A percentile compares a stretch with the other conserved stretches of the same genome.
Evolutionary conservation across 2,888 invertebrate species (phyloP).

Genomic region (Hypomecis atomaria): DNA sequence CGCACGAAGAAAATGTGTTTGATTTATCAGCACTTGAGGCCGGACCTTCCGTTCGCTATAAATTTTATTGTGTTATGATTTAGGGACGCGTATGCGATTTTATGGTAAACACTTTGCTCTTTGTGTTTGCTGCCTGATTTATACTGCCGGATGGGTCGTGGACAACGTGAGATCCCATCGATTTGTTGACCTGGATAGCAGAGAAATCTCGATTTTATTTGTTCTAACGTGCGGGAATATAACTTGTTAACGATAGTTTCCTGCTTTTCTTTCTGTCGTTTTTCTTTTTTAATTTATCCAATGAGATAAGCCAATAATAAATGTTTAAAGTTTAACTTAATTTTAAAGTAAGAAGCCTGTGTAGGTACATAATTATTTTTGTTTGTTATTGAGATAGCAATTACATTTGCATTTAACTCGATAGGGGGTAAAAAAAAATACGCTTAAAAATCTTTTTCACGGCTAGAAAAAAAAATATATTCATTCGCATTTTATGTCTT

Average conservation of each 20-base stretch:
- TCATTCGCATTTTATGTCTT: too few relatives aligned
- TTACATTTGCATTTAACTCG: too few relatives aligned
- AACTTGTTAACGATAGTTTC: not conserved
- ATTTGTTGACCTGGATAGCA: conserved; percentile 33
- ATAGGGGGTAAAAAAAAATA: too few relatives aligned
- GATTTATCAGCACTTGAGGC: conserved; percentile 83
- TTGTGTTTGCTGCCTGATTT: conserved; percentile 76
- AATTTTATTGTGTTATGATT: conserved; percentile 84
- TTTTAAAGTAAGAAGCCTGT: too few relatives aligned
- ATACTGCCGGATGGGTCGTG: conserved; percentile 57
- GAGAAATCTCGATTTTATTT: conserved; percentile 14
- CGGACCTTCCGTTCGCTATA: conserved; percentile 82
- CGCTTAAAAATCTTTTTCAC: too few relatives aligned
- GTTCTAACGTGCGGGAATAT: conserved; percentile 1
- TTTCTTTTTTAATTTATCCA: not conserved
- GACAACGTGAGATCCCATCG: conserved; percentile 32
- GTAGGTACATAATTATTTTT: too few relatives aligned
- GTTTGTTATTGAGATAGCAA: too few relatives aligned
- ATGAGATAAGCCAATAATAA: not conserved
- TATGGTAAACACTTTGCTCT: conserved; percentile 83
- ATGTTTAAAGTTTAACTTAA: too few relatives aligned
- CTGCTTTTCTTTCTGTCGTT: not conserved
- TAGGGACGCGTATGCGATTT: conserved; percentile 80
- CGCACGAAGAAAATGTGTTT: conserved; percentile 81
- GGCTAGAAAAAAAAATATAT: too few relatives aligned